Evolutionary conservation across 2,888 invertebrate species (phyloP), one percentile per base, ranked within the genome.

Genomic region (Argynnis bischoffii): DNA sequence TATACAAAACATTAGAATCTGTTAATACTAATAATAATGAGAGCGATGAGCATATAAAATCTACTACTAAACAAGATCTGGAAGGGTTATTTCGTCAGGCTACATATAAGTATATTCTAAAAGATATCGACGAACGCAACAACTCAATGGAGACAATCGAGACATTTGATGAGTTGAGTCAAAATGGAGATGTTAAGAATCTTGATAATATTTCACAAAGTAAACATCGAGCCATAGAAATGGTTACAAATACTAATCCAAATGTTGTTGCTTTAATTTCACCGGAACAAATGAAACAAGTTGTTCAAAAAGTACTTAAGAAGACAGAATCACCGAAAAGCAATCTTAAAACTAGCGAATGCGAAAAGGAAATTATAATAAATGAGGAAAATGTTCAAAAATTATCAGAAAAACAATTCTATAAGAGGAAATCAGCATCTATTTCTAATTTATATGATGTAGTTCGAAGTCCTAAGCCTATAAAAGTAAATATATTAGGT

Each of bases 371-470:
- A 31, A 26, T 48, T 21, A 6, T 26, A 0, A 15, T n/a, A 16
- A 16, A 31, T 54, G 15, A 21, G 14, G 15, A 21, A 54, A 11
- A 55, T 51, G n/a, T 16, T 15, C n/a, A 55, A 55, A 13, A 31
- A 55, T 31, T 16, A n/a, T 4, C 14, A 16, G 16, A 16, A 35
- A 16, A 13, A 35, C 13, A 18, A 4, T 35, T 16, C 6, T 35
- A 18, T 47, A 56, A 8, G 41, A n/a, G 47, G 21, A 64, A 21
- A 64, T 54, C 56, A 2, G 8, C 47, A 14, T 57, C 53, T 13
- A 54, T 59, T 15, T 59, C 57, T 1, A 60, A 66, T 64, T 16
- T 63, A n/a, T 69, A 69, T 35, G 66, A 69, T 51, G 46, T 69
- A n/a, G 51, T 69, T 1, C 6, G 46, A 41, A 14, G 14, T 35